These are phyloP conservation scores for Streptopelia turtur DNA, from an alignment of 2,797 vertebrate genomes.

Conservation along the genomic window DNA sequence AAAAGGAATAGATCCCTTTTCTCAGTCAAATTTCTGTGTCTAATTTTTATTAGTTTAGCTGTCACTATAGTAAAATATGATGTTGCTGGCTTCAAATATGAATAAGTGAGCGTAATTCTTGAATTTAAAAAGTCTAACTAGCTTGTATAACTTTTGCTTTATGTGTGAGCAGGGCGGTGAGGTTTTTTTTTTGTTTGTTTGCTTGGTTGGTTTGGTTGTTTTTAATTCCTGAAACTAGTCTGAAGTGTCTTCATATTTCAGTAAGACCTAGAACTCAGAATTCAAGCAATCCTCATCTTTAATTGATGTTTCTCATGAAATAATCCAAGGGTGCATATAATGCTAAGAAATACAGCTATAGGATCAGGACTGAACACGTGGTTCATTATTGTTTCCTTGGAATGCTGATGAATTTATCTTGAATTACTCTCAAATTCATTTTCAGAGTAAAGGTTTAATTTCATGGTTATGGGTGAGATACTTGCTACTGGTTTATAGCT, in stretches of 20 bases:
- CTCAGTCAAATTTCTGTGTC: background rate
- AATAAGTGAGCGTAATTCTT: background rate
- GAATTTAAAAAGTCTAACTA: background rate
- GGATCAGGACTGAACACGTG: background rate
- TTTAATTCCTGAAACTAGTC: background rate
- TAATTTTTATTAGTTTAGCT: background rate
- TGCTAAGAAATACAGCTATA: background rate
- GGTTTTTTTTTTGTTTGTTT: background rate
- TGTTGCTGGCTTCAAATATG: background rate
- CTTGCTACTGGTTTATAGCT: background rate
- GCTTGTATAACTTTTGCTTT: background rate
- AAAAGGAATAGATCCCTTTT: background rate
- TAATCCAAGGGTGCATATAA: background rate
- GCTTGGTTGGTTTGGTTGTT: background rate
- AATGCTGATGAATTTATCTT: background rate
- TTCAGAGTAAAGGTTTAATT: background rate
- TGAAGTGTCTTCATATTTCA: background rate
- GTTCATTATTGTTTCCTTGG: background rate
- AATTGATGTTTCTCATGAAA: background rate
- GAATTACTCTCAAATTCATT: background rate
- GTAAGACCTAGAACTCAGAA: background rate
- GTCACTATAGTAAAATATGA: background rate
- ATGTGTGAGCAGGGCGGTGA: fast-evolving
- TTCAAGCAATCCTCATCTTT: background rate
- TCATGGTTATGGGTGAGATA: background rate